Evolutionary conservation across 2,888 invertebrate genomes (phyloP), one percentile per base, ranked within the genome.

Genomic region (Protophormia terraenovae): DNA sequence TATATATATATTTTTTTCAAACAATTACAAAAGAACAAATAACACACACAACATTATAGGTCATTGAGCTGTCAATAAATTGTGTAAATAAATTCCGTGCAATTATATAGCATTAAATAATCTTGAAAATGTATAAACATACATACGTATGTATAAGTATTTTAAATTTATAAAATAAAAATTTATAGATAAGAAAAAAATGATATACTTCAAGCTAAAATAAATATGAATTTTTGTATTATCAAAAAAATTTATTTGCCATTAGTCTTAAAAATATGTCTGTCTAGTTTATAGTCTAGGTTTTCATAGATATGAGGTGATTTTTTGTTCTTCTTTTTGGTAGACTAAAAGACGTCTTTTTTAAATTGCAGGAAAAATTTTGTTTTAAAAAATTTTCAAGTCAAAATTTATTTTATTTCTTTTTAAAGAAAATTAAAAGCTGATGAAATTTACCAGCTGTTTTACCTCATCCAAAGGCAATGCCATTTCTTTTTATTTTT

Each of bases 21-120:
- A 82, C 76, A 69, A 69, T 55, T 66, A 22, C 19, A 32, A 8
- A 32, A 1, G 4, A 50, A 27, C 24, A 24, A 8, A 55, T 12
- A 27, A 55, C 16, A 41, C 2, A 16, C 35, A 41, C 4, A 66
- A 19, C 8, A 76, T 76, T 66, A 27, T 79, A 64, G 83, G 73
- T 83, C 83, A 79, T 83, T 83, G 78, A 79, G 83, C 69, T 83
- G 73, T n/a, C 69, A 79, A 73, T 83, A 83, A 78, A 78, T 78
- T 72, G 60, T 58, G 72, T 73, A 69, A 83, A 83, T 62, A 73
- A 73, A 72, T 55, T 45, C 24, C 32, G 45, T 62, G 24, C 29
- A 69, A 22, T 50, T 29, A 79, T 64, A 50, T 35, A n/a, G 24
- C 27, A 22, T 16, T 50, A 41, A 32, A 47, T 35, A 32, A 38